Evolutionary conservation across 2,888 invertebrate genomes (phyloP), one percentile per base, ranked within the genome.

Genomic region (Iphiclides podalirius): DNA sequence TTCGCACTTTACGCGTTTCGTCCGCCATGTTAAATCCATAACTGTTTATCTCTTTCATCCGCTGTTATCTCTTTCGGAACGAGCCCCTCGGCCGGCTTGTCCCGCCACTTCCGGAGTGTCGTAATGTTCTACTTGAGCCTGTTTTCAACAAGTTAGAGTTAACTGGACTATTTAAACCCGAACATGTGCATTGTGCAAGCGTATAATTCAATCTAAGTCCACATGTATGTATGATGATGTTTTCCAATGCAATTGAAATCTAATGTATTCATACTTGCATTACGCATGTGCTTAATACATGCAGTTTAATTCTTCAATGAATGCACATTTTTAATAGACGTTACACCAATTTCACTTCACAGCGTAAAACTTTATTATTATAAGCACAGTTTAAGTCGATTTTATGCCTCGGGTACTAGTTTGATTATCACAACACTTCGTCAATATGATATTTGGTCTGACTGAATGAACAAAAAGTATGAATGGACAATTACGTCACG

Each of bases 11-110:
- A 92, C 94, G 94, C 92, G 93, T 93, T 91, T 93, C 94, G 92
- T 95, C 95, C 92, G 95, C 95, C 95, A 95, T 95, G 93, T 94
- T 95, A 93, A 92, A 93, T 94, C 94, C 94, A 94, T 94, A 91
- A 93, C 93, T 90, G 86, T 87, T 87, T 87, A 88, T 87, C 87
- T 87, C 87, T 87, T 87, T 88, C 88, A 88, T 87, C 86, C 87
- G 88, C 81, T 84, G 86, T 86, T 88, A 88, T 86, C 87, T 87
- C 86, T 85, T 82, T 86, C 88, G 86, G 86, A 84, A 82, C 87
- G 85, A 83, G 82, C 84, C 70, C 67, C 70, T 82, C 79, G 84
- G 73, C 81, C 80, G 83, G 79, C 84, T 81, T 80, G 82, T 84
- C 81, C 86, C 84, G 81, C 85, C 83, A 86, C 86, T 87, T 87